These are phyloP conservation scores for Sarcophaga rosellei DNA, from an alignment of 2,888 invertebrate species.

Conservation along the genomic window DNA sequence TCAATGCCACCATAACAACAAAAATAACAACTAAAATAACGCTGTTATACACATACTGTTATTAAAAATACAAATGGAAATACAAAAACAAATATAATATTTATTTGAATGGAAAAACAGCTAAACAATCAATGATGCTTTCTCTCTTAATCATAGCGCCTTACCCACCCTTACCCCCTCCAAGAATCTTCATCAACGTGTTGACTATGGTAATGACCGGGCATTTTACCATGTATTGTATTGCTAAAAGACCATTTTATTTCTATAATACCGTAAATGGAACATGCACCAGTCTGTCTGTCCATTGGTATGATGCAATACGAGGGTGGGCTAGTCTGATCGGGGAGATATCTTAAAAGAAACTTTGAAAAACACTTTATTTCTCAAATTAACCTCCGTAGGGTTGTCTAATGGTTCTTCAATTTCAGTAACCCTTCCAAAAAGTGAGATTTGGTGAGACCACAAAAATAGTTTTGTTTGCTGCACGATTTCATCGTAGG, in stretches of 20 bases:
- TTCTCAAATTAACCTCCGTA: too few relatives aligned
- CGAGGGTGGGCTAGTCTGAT: background rate
- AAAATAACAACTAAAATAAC: conserved; percentile 44
- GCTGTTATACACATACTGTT: conserved; percentile 3
- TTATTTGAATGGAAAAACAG: conserved; percentile 46
- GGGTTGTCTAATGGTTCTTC: too few relatives aligned
- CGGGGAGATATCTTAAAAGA: too few relatives aligned
- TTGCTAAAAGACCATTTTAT: background rate
- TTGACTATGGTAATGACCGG: conserved; percentile 60
- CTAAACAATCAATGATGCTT: conserved; percentile 39
- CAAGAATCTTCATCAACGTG: conserved; percentile 18
- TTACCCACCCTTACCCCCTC: background rate
- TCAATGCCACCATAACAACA: conserved; percentile 50
- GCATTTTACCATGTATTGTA: background rate
- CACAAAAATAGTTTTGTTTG: too few relatives aligned
- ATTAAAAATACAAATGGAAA: conserved; percentile 23
- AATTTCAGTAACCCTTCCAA: too few relatives aligned
- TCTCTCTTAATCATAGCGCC: background rate
- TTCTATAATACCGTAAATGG: background rate
- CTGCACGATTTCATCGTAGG: rapidly evolving
- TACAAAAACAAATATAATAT: conserved; percentile 20
- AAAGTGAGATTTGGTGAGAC: too few relatives aligned
- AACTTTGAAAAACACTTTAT: too few relatives aligned
- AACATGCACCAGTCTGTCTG: background rate
- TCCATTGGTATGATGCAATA: background rate